A percentile compares a stretch with the other conserved stretches of the same genome.
These are phyloP conservation scores for Acrocyrtus sp. DNA, from an alignment of 2,888 invertebrate genomes.

Conservation along the genomic window DNA sequence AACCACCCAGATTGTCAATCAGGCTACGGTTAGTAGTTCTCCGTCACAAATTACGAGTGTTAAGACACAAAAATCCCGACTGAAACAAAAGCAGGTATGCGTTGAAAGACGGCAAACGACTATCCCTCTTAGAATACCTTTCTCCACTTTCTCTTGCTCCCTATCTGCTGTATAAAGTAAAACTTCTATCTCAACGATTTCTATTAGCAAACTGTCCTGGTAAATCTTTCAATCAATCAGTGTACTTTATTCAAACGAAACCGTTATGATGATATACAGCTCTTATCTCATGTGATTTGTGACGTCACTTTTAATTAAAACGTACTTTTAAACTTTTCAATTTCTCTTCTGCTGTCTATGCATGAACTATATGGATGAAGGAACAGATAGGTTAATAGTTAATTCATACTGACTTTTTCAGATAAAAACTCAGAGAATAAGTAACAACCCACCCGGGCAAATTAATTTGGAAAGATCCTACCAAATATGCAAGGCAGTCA, in stretches of 20 bases:
- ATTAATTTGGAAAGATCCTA: slow-evolving; percentile 94
- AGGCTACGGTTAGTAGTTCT: slow-evolving; percentile 51
- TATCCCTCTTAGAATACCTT: slow-evolving; percentile 2
- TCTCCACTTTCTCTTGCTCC: slow-evolving; percentile 10
- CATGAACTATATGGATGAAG: neutral
- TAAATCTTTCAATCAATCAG: no score
- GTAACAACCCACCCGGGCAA: slow-evolving; percentile 85
- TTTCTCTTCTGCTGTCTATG: neutral
- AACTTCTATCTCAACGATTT: neutral
- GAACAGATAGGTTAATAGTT: no score
- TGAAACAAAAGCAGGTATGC: slow-evolving; percentile 59
- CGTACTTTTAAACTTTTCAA: slow-evolving; percentile 1
- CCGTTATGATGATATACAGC: no score
- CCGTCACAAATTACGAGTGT: slow-evolving; percentile 52
- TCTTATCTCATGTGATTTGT: slow-evolving; percentile 31
- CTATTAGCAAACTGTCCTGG: neutral
- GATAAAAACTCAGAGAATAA: slow-evolving; percentile 28
- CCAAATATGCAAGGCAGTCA: slow-evolving; percentile 82
- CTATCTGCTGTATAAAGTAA: no score
- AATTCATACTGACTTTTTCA: slow-evolving; percentile 5
- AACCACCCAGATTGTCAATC: slow-evolving; percentile 34
- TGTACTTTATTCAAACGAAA: no score
- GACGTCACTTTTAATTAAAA: slow-evolving; percentile 5
- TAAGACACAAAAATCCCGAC: slow-evolving; percentile 57
- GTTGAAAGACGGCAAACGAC: slow-evolving; percentile 17